A percentile compares a stretch with the other conserved stretches of the same genome.
Evolutionary conservation across 1,140 invertebrate genomes (phyloP).

Genomic region (Drosophila bifasciata): DNA sequence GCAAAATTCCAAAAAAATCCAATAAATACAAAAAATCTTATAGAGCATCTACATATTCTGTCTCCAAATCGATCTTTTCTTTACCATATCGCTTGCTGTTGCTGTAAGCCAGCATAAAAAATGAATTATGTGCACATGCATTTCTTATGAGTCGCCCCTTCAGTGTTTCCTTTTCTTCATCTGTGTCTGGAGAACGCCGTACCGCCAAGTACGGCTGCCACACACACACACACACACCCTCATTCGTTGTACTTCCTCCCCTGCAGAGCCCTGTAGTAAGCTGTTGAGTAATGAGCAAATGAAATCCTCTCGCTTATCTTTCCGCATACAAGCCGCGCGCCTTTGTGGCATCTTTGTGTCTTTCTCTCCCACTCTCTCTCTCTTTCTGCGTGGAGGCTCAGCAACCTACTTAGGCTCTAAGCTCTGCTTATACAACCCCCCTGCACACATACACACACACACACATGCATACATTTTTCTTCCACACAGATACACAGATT

Average conservation of each 20-base stretch:
- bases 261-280: constrained; percentile 60
- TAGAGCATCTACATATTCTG: too few relatives aligned
- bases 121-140: constrained; percentile 81
- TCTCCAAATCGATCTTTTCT: too few relatives aligned
- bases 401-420: constrained; percentile 63
- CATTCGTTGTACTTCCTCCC: constrained; percentile 2
- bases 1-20: too few relatives aligned
- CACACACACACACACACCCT: not conserved
- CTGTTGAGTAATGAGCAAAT: constrained; percentile 80
- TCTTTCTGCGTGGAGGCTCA: constrained; percentile 28
- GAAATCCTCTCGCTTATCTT: constrained; percentile 78
- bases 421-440: constrained; percentile 33
- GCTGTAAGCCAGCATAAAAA: constrained; percentile 78
- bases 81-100: constrained; percentile 23
- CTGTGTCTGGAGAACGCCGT: too few relatives aligned
- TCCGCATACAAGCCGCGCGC: constrained; percentile 61
- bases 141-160: constrained; percentile 63
- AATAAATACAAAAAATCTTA: too few relatives aligned
- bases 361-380: not conserved
- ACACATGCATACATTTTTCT: constrained; percentile 5
- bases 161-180: constrained; percentile 19
- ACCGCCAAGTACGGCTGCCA: not conserved
- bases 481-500: constrained; percentile 22
- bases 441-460: constrained; percentile 9
- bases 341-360: constrained; percentile 73